Evolutionary conservation across 2,797 vertebrate genomes (phyloP), one percentile per base, ranked within the genome.

Genomic region (Allobates femoralis): DNA sequence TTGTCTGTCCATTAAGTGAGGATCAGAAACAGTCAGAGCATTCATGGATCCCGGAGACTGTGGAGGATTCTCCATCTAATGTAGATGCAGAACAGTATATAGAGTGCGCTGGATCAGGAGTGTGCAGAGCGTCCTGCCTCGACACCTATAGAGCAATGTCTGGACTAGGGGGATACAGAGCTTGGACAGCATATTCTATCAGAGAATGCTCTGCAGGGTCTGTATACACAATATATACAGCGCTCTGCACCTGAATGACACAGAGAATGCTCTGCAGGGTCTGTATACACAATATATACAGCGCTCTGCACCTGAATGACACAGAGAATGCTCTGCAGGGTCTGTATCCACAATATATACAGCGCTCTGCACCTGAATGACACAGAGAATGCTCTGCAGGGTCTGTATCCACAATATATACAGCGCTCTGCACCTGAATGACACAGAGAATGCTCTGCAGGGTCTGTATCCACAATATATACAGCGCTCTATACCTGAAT

Each of bases 281-380:
- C n/a, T n/a, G n/a, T n/a, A n/a, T n/a, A 62, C 51, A 53, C 51
- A 2, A 53, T 10, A 53, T 2, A 6, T 10, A 53, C 12, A 15
- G 12, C 12, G 51, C 51, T 7, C 51, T 56, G 16, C 18, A 19
- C 21, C 16, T 56, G 18, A 1, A 56, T 1, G 19, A 56, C 18
- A 21, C 21, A 56, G 18, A 56, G 21, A 58, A 58, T 58, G 56
- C 56, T 60, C 41, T 77, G 83, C 37, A 51, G 6, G 73, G 32
- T 64, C 1, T 75, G 6, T 11, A 41, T 62, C 8, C 19, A 50
- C 30, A 30, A 2, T 0, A 58, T 3, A n/a, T 6, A n/a, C 21
- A 58, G 4, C 16, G n/a, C 10, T 8, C 21, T 60, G 19, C 7
- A 19, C 16, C 0, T 1, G 5, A 1, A 0, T n/a, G 1, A 8